Percentiles rank a stretch among this genome's conserved stretches.
phyloP scores from a whole-genome alignment of 2,888 invertebrate genomes.

The Archips xylosteana region DNA sequence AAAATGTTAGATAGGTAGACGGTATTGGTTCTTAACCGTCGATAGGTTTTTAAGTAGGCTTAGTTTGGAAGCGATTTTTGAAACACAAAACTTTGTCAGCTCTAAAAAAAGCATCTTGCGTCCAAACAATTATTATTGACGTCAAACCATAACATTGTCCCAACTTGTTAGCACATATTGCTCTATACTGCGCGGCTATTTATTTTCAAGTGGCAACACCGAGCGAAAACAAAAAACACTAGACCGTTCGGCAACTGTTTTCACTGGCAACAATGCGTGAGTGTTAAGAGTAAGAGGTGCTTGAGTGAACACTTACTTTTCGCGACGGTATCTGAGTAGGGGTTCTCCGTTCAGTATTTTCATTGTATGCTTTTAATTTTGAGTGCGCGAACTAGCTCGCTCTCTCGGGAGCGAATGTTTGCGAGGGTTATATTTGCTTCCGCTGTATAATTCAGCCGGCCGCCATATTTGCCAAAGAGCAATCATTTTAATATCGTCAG shows the following conservation, averaged over 20 bases:
- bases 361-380: slow-evolving; percentile 88
- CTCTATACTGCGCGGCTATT: slow-evolving; percentile 80
- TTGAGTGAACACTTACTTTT: slow-evolving; percentile 81
- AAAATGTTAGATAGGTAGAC: no score
- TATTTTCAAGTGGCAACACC: slow-evolving; percentile 84
- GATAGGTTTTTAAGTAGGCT: neutral
- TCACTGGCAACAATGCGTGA: slow-evolving; percentile 82
- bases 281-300: slow-evolving; percentile 76
- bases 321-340: slow-evolving; percentile 82
- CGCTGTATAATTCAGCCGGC: slow-evolving; percentile 87
- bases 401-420: slow-evolving; percentile 85
- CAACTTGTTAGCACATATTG: slow-evolving; percentile 80
- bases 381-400: slow-evolving; percentile 87
- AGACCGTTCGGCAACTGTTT: slow-evolving; percentile 81
- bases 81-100: neutral
- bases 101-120: neutral
- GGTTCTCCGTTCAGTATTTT: slow-evolving; percentile 83
- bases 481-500: slow-evolving; percentile 87
- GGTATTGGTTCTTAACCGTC: no score
- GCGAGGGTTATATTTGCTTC: slow-evolving; percentile 87
- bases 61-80: neutral
- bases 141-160: slow-evolving; percentile 75
- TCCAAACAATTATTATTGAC: slow-evolving; percentile 61
- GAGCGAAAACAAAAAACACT: slow-evolving; percentile 82
- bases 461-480: slow-evolving; percentile 88